These are phyloP conservation scores for Parnassius apollo DNA, from an alignment of 2,888 invertebrate species.

Conservation along the genomic window DNA sequence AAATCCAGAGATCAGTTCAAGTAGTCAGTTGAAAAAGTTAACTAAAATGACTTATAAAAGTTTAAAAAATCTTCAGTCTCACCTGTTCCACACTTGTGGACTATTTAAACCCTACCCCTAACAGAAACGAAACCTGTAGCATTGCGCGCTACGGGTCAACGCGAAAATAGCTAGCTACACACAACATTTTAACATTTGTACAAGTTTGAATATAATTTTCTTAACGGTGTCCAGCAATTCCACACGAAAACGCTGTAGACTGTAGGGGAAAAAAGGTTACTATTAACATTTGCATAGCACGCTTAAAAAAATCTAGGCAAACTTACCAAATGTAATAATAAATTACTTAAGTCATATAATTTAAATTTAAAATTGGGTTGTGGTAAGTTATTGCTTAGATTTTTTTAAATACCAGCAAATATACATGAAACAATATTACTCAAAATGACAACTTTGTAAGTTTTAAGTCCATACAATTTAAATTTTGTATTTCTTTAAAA, in stretches of 20 bases:
- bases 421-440: conserved; percentile 35
- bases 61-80: conserved; percentile 78
- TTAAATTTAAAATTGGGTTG: conserved; percentile 9
- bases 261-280: conserved; percentile 79
- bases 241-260: conserved; percentile 77
- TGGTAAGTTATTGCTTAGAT: conserved; percentile 58
- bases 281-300: conserved; percentile 71
- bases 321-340: conserved; percentile 30
- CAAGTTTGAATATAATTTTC: conserved; percentile 68
- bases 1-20: conserved; percentile 1
- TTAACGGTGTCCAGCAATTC: conserved; percentile 74
- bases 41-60: conserved; percentile 69
- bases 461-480: background rate
- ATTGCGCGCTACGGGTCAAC: conserved; percentile 82
- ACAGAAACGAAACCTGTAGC: conserved; percentile 79
- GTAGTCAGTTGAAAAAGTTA: conserved; percentile 34
- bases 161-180: conserved; percentile 78
- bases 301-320: conserved; percentile 73
- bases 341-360: conserved; percentile 4
- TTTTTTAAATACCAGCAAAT: conserved; percentile 71
- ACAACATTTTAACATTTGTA: conserved; percentile 69
- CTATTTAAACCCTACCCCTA: conserved; percentile 75
- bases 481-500: background rate
- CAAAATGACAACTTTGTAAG: conserved; percentile 3
- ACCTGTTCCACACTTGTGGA: conserved; percentile 78